These are phyloP conservation scores for Leptestheria dahalacensis DNA, from an alignment of 1,140 invertebrate genomes.

Conservation along the genomic window DNA sequence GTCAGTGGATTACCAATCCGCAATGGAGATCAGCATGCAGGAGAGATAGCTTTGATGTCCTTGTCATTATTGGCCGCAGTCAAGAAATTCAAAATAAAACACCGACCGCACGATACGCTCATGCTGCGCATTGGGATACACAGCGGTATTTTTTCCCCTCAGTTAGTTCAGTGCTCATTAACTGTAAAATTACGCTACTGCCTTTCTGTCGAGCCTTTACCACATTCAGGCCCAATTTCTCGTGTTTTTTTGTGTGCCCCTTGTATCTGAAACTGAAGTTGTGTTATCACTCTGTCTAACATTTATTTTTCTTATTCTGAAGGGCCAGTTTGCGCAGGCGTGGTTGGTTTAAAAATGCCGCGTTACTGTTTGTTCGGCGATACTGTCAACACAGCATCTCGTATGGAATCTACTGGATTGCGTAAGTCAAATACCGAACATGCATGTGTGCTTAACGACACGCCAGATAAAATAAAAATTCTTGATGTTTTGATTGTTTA, in stretches of 20 bases:
- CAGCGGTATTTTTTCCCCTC: too few relatives aligned
- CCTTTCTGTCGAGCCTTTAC: too few relatives aligned
- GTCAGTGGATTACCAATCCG: constrained; percentile 68
- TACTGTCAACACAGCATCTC: constrained; percentile 80
- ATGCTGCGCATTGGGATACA: constrained; percentile 83
- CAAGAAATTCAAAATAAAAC: constrained; percentile 63
- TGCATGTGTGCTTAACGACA: too few relatives aligned
- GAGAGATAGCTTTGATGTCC: constrained; percentile 86
- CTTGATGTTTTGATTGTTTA: constrained; percentile 28
- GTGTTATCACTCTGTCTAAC: too few relatives aligned
- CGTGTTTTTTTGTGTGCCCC: too few relatives aligned
- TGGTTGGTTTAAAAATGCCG: constrained; percentile 80
- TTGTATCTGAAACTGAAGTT: too few relatives aligned
- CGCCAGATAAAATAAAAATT: too few relatives aligned
- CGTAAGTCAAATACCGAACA: constrained; percentile 38
- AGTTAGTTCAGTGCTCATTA: too few relatives aligned
- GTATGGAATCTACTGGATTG: constrained; percentile 82
- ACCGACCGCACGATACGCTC: constrained; percentile 65
- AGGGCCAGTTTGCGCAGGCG: constrained; percentile 76
- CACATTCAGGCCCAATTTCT: too few relatives aligned
- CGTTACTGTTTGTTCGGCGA: constrained; percentile 80
- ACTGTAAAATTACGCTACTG: background rate
- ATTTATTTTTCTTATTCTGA: constrained; percentile 25
- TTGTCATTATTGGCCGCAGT: constrained; percentile 65
- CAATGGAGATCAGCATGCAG: constrained; percentile 73